These are phyloP conservation scores for Megamerina dolium DNA, from an alignment of 2,888 invertebrate species.

Conservation along the genomic window DNA sequence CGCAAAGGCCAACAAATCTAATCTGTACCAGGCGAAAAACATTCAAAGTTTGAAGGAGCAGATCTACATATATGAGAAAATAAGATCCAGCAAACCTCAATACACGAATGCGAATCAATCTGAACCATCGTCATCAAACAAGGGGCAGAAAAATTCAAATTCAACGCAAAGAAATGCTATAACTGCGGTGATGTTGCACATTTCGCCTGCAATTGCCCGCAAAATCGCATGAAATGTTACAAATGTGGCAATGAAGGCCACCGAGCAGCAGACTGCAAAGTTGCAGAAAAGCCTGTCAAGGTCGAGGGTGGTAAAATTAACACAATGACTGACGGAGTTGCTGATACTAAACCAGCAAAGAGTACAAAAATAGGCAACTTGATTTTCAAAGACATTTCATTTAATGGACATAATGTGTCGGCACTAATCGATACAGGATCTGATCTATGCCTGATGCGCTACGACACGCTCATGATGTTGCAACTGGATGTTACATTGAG, in stretches of 20 bases:
- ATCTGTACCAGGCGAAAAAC: slow-evolving; percentile 11
- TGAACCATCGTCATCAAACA: slow-evolving; percentile 1
- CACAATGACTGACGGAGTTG: too few species aligned
- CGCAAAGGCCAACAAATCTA: slow-evolving; percentile 11
- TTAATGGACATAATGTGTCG: neutral
- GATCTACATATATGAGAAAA: slow-evolving; percentile 11
- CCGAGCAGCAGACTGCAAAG: too few species aligned
- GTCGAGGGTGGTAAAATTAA: too few species aligned
- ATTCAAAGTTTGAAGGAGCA: slow-evolving; percentile 10
- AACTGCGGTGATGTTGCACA: too few species aligned
- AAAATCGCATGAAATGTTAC: slow-evolving; percentile 6
- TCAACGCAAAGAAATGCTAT: too few species aligned
- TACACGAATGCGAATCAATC: neutral
- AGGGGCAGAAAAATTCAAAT: too few species aligned
- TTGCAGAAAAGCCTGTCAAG: neutral
- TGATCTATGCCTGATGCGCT: slow-evolving; percentile 11
- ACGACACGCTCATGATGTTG: slow-evolving; percentile 8
- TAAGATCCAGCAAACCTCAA: neutral
- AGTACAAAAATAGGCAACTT: too few species aligned
- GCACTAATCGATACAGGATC: slow-evolving; percentile 11
- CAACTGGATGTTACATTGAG: slow-evolving; percentile 6
- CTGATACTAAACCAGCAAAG: too few species aligned
- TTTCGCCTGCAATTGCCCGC: slow-evolving; percentile 4
- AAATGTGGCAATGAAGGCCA: slow-evolving; percentile 8
- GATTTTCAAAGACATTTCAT: slow-evolving; percentile 6